Conservation (phyloP, 1,140 invertebrate genomes). For the Listronotus bonariensis region DNA sequence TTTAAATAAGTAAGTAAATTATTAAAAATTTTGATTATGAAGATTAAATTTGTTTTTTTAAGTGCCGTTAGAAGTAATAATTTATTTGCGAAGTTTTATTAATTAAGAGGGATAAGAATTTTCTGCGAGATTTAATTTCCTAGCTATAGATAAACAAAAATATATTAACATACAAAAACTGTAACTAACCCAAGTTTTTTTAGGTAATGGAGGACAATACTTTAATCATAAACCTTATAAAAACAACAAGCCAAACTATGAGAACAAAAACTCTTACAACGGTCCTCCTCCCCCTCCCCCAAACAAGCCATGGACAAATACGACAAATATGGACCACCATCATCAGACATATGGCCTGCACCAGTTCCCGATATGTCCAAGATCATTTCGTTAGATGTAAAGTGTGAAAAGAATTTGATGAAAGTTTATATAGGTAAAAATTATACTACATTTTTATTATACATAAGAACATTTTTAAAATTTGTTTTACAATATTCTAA, state of each 20-base stretch:
- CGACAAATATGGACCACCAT: conserved; percentile 53
- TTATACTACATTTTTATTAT: not conserved
- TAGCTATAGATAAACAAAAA: too few species aligned
- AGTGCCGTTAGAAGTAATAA: too few species aligned
- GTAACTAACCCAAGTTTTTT: conserved; percentile 11
- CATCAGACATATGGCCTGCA: conserved; percentile 77
- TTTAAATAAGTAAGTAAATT: too few species aligned
- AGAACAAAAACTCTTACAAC: conserved; percentile 65
- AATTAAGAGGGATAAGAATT: too few species aligned
- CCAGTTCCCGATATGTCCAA: conserved; percentile 86
- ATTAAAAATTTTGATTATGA: too few species aligned
- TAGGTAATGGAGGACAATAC: conserved; percentile 42
- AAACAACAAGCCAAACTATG: conserved; percentile 45
- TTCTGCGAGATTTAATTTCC: too few species aligned
- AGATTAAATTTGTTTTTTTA: too few species aligned
- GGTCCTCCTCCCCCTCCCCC: conserved; percentile 64
- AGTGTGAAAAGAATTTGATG: conserved; percentile 94
- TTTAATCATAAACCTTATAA: conserved; percentile 56
- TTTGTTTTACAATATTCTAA: too few species aligned
- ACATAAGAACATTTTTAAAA: too few species aligned
- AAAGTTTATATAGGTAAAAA: conserved; percentile 75
- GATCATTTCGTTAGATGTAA: conserved; percentile 88
- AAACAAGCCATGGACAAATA: conserved; percentile 64
- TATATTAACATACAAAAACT: too few species aligned
- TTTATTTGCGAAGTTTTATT: too few species aligned